phyloP scores from a whole-genome alignment of 2,113 vertebrate species.

The Eublepharis macularius region DNA sequence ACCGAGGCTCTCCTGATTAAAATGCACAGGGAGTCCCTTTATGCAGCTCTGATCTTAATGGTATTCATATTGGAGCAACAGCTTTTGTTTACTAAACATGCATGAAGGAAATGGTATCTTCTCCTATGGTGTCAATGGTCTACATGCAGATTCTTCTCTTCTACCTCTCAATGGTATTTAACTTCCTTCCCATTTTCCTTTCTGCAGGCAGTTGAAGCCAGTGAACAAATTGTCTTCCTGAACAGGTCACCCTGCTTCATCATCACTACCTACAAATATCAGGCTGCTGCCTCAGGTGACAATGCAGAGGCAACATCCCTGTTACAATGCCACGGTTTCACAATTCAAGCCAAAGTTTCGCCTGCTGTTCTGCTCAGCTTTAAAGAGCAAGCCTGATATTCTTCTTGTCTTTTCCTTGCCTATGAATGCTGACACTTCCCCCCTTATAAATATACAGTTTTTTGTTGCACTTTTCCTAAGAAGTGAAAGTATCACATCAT shows the following conservation, averaged over 20 bases:
- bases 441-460: neutral
- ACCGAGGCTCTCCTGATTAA: neutral
- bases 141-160: neutral
- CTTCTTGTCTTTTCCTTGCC: neutral
- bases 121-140: neutral
- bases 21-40: neutral
- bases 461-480: neutral
- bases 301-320: neutral
- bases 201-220: neutral
- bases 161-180: neutral
- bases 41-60: neutral
- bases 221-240: accelerated
- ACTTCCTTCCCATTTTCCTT: neutral
- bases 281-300: neutral
- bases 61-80: neutral
- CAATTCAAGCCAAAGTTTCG: neutral
- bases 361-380: neutral
- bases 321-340: neutral
- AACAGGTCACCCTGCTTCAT: neutral
- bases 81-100: neutral
- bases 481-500: neutral
- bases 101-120: neutral
- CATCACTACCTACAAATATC: neutral
- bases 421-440: neutral
- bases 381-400: neutral